Evolutionary conservation across 92 coral and sea anemone species (phyloP), one percentile per base, ranked within the genome.

Genomic region (Porites lobata): DNA sequence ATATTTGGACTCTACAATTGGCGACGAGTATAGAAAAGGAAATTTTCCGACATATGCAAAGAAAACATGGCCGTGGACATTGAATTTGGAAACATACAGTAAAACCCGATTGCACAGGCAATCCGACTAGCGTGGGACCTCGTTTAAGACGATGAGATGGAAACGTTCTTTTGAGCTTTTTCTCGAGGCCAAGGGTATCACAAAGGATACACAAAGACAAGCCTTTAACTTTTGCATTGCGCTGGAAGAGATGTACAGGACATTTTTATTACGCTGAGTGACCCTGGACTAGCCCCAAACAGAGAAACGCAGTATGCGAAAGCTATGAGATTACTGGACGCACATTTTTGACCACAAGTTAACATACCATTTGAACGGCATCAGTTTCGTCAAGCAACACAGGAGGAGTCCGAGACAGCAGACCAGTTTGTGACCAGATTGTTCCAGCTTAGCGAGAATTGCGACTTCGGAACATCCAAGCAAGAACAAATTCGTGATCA

Each of bases 51-150:
- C 29, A 26, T 26, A 26, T 26, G 29, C 29, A 26, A 26, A 26
- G 29, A 26, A 26, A 47, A 78, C 29, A 79, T 80, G 82, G 85
- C 89, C 6, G 77, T 72, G 29, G 77, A 77, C 63, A 70, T 78
- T 63, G 94, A 91, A 87, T 29, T 87, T 67, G 85, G 94, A 58
- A 74, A 80, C 67, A 83, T 87, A n/a, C n/a, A n/a, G n/a, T n/a
- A 6, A 82, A 26, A 26, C 29, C 29, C 62, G 89, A 91, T 63
- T 87, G 89, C 81, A 87, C 53, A 63, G 90, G 86, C 50, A 86
- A 83, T 29, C 70, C 80, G 9, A 91, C 94, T 3, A 91, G 90
- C 56, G 76, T 91, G 18, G 84, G 89, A 11, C 87, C 90, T 15
- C 52, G 93, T 32, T 89, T 87, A 93, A 50, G 59, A n/a, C 69